Percentiles rank a stretch among this genome's conserved stretches.
Evolutionary conservation across 2,797 vertebrate genomes (phyloP).

Genomic region (Sebastes trivittatus): DNA sequence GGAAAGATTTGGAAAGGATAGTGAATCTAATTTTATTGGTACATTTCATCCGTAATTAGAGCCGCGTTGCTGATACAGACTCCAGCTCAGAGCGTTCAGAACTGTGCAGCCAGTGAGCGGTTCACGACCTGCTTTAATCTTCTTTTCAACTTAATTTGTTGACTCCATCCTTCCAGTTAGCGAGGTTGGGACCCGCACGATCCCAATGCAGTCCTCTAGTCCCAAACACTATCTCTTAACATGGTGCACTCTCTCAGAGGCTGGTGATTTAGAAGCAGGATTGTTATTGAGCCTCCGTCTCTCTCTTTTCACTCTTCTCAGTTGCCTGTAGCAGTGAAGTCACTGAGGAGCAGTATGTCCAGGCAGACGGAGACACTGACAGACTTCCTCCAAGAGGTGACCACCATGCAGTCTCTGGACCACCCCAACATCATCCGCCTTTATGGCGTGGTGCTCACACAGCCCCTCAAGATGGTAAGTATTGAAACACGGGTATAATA

Average conservation of each 20-base stretch:
- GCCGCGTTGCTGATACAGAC: no score
- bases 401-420: conserved; percentile 88
- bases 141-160: no score
- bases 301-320: conserved; percentile 40
- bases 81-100: no score
- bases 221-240: neutral
- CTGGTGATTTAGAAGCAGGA: neutral
- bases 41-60: no score
- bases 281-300: neutral
- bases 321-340: conserved; percentile 86
- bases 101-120: no score
- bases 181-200: no score
- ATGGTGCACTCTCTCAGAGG: neutral
- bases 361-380: conserved; percentile 78
- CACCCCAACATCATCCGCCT: conserved; percentile 90
- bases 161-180: no score
- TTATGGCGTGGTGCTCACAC: conserved; percentile 89
- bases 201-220: neutral
- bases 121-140: no score
- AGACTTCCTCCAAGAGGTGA: conserved; percentile 91
- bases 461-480: conserved; percentile 91
- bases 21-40: no score
- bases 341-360: conserved; percentile 76
- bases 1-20: accelerated
- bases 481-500: neutral